Percentiles rank a stretch among this genome's conserved stretches.
These are phyloP conservation scores for Ditylenchus dipsaci DNA, from an alignment of 1,140 invertebrate genomes.

Conservation along the genomic window DNA sequence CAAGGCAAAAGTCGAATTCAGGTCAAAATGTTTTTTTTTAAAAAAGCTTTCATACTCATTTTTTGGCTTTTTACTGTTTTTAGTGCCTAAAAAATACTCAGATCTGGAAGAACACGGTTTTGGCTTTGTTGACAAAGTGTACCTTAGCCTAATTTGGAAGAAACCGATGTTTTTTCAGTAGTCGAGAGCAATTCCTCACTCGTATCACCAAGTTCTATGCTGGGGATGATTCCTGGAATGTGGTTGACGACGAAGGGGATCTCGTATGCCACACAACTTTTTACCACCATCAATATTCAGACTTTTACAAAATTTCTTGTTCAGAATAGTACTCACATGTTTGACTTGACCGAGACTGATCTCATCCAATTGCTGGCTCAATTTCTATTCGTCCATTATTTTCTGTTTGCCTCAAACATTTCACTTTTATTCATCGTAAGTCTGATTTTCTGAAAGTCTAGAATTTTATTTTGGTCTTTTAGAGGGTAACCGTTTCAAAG, in stretches of 20 bases:
- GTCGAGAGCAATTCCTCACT: slow-evolving; percentile 36
- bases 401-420: slow-evolving; percentile 25
- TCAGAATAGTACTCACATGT: slow-evolving; percentile 23
- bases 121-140: too few relatives aligned
- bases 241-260: slow-evolving; percentile 40
- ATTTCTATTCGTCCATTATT: slow-evolving; percentile 32
- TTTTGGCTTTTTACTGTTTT: too few relatives aligned
- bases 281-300: neutral
- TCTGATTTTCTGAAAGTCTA: neutral
- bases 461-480: neutral
- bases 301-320: neutral
- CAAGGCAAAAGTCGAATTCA: too few relatives aligned
- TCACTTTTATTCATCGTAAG: slow-evolving; percentile 36
- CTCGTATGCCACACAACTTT: slow-evolving; percentile 5
- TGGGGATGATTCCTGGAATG: slow-evolving; percentile 37
- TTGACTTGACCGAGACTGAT: slow-evolving; percentile 32
- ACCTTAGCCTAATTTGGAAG: too few relatives aligned
- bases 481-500: slow-evolving; percentile 30
- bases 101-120: too few relatives aligned
- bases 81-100: too few relatives aligned
- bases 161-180: slow-evolving; percentile 1
- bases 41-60: too few relatives aligned
- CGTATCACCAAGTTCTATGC: slow-evolving; percentile 28
- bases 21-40: too few relatives aligned
- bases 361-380: slow-evolving; percentile 28